A percentile compares a stretch with the other conserved stretches of the same genome.
Conservation (phyloP, 1,140 invertebrate genomes). For the Drosophila ambigua region DNA sequence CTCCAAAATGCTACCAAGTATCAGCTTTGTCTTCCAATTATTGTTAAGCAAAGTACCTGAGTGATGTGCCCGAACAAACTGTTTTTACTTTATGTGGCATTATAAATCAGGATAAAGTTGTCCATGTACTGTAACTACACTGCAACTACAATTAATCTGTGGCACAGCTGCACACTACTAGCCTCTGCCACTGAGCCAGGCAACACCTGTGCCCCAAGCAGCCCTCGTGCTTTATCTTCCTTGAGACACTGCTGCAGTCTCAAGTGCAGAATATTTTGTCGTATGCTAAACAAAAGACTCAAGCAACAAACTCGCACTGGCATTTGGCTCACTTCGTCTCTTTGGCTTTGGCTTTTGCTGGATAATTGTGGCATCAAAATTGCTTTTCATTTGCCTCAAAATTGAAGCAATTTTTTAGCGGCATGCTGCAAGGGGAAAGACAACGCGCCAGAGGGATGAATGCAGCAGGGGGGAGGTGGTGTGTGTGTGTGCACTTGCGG, state of each 20-base stretch:
- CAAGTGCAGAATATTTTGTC: slow-evolving; percentile 52
- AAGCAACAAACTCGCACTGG: slow-evolving; percentile 57
- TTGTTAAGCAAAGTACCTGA: no score
- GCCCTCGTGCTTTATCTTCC: not conserved
- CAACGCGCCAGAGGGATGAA: no score
- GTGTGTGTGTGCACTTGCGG: slow-evolving; percentile 43
- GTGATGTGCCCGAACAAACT: no score
- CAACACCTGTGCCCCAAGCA: no score
- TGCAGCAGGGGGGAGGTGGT: not conserved
- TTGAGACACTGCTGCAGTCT: slow-evolving; percentile 5
- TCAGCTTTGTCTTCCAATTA: no score
- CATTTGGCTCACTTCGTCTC: slow-evolving; percentile 35
- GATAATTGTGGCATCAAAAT: slow-evolving; percentile 75
- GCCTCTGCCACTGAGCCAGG: no score
- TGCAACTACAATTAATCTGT: no score
- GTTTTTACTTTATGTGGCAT: no score
- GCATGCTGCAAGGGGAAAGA: not conserved
- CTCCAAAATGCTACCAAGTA: no score
- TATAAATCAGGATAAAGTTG: no score
- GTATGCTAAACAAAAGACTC: slow-evolving; percentile 74
- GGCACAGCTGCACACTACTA: no score
- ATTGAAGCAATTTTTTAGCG: slow-evolving; percentile 72
- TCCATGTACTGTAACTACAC: no score
- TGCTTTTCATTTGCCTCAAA: slow-evolving; percentile 75
- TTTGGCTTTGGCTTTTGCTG: slow-evolving; percentile 3